Percentiles rank a stretch among this genome's conserved stretches.
phyloP scores from a whole-genome alignment of 92 coral and sea anemone genomes.

The Nematostella vectensis region DNA sequence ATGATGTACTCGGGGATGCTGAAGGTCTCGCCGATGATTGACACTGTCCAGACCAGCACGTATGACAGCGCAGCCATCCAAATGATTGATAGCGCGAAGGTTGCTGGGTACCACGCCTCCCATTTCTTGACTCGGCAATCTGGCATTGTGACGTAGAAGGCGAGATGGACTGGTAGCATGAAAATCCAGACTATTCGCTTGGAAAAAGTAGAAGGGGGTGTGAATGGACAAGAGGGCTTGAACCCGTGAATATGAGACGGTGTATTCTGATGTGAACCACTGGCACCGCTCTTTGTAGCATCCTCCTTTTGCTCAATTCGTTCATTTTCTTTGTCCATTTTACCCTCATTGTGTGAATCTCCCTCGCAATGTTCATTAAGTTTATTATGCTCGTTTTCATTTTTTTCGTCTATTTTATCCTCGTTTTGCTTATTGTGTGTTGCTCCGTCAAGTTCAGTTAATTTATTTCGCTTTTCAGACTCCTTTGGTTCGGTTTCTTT shows the following conservation, averaged over 20 bases:
- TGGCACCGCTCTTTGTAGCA: not conserved
- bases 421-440: too few relatives aligned
- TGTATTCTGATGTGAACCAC: too few relatives aligned
- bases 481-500: too few relatives aligned
- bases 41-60: constrained; percentile 93
- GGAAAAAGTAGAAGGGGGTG: constrained; percentile 47
- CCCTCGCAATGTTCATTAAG: not conserved
- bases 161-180: constrained; percentile 67
- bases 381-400: not conserved
- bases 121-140: constrained; percentile 81
- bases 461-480: too few relatives aligned
- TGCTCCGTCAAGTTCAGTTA: too few relatives aligned
- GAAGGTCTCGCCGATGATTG: constrained; percentile 92
- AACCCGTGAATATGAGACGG: constrained; percentile 52
- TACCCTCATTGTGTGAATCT: not conserved
- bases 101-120: constrained; percentile 93
- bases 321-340: too few relatives aligned
- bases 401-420: not conserved
- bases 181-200: constrained; percentile 61
- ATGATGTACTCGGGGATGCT: constrained; percentile 98
- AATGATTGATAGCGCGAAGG: constrained; percentile 74
- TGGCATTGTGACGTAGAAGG: constrained; percentile 79
- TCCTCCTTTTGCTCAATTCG: too few relatives aligned
- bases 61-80: constrained; percentile 97
- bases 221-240: constrained; percentile 64